A percentile compares a stretch with the other conserved stretches of the same genome.
Evolutionary conservation across 2,113 vertebrate species (phyloP).

Genomic region (Callospermophilus lateralis): DNA sequence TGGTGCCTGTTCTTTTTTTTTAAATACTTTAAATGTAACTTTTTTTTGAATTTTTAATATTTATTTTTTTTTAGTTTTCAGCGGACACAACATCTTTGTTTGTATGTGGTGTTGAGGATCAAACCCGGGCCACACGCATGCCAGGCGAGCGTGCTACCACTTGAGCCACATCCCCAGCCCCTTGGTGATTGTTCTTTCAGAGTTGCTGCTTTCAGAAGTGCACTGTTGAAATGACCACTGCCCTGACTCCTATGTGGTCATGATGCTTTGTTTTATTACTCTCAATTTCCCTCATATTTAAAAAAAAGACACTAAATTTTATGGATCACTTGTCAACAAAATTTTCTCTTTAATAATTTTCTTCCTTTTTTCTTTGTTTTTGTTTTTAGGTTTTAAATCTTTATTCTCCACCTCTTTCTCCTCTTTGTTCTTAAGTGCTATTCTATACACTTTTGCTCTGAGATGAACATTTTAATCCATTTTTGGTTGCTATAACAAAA

Average conservation of each 20-base stretch:
- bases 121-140: too few species aligned
- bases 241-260: neutral
- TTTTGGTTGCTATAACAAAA: neutral
- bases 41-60: too few species aligned
- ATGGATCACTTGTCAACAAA: neutral
- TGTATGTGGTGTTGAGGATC: too few species aligned
- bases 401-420: neutral
- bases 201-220: neutral
- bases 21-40: too few species aligned
- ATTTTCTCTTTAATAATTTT: neutral
- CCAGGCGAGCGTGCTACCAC: too few species aligned
- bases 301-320: constrained; percentile 7
- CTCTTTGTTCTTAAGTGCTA: neutral
- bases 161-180: too few species aligned
- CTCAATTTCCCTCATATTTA: neutral
- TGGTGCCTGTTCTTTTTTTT: too few species aligned
- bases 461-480: neutral
- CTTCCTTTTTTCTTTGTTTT: neutral
- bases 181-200: neutral
- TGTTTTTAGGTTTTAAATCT: neutral
- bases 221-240: neutral
- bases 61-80: too few species aligned
- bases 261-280: neutral
- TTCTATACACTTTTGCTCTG: neutral
- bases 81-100: too few species aligned